phyloP scores from a whole-genome alignment of 2,113 vertebrate genomes.

The Anolis sagrei region DNA sequence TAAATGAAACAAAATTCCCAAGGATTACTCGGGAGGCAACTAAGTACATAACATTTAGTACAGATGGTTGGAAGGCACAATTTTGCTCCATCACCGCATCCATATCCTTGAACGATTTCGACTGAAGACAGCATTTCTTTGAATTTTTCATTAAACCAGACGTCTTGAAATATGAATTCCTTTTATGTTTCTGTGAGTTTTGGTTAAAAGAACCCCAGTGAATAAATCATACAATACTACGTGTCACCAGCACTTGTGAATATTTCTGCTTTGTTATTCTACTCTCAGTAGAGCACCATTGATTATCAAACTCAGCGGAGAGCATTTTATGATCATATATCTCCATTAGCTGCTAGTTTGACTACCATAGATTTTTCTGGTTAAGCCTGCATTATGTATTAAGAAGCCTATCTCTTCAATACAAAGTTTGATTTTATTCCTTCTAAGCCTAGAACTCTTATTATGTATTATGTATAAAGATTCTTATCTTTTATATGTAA shows the following conservation, averaged over 20 bases:
- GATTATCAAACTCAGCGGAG: constrained; percentile 99
- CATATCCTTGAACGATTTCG: constrained; percentile 82
- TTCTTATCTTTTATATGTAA: constrained; percentile 94
- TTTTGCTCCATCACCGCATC: constrained; percentile 81
- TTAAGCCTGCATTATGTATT: constrained; percentile 96
- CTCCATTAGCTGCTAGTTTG: constrained; percentile 97
- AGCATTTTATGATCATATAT: constrained; percentile 98
- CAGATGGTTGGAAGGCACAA: constrained; percentile 86
- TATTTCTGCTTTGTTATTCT: constrained; percentile 96
- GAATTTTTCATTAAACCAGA: constrained; percentile 93
- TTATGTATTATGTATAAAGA: constrained; percentile 99
- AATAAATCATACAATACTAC: constrained; percentile 87
- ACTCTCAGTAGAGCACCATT: constrained; percentile 94
- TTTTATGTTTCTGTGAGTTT: constrained; percentile 93
- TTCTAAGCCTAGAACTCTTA: constrained; percentile 83
- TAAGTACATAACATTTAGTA: constrained; percentile 86
- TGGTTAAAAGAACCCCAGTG: constrained; percentile 90
- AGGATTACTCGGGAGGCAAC: constrained; percentile 86
- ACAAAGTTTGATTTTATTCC: constrained; percentile 86
- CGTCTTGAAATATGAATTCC: constrained; percentile 94
- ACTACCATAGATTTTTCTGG: constrained; percentile 99
- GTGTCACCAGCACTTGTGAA: constrained; percentile 90
- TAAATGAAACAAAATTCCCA: constrained; percentile 93
- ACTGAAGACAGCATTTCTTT: constrained; percentile 85
- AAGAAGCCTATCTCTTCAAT: constrained; percentile 92